A percentile compares a stretch with the other conserved stretches of the same genome.
Conservation (phyloP, 2,797 vertebrate species). For the Phyllotis vaccarum region DNA sequence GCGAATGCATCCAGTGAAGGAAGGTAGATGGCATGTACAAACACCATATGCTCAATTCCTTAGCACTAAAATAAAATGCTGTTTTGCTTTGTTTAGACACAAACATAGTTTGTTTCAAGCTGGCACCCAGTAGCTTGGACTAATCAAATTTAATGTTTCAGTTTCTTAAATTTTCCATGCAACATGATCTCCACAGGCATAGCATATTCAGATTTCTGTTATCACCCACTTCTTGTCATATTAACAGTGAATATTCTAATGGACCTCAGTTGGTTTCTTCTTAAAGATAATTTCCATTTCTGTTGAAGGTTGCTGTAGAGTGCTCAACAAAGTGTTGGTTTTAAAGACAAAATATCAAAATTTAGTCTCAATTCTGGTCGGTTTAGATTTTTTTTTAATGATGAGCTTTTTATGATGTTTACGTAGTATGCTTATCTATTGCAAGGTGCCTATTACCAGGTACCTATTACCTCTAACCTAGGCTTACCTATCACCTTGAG, state of each 20-base stretch:
- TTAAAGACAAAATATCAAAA: background rate
- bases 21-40: background rate
- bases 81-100: no score
- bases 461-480: background rate
- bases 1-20: background rate
- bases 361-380: background rate
- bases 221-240: no score
- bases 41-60: background rate
- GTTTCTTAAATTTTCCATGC: background rate
- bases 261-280: background rate
- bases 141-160: slow-evolving; percentile 42
- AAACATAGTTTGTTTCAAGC: background rate
- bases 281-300: background rate
- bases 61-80: background rate
- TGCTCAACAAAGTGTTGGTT: background rate
- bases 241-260: background rate
- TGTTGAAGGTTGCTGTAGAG: background rate
- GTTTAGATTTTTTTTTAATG: background rate
- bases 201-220: background rate
- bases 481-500: background rate
- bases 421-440: background rate
- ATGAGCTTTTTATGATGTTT: background rate
- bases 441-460: background rate
- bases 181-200: background rate
- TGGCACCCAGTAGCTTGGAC: background rate